Evolutionary conservation across 2,797 vertebrate genomes (phyloP), one percentile per base, ranked within the genome.

Genomic region (Pangasius mekongensis): DNA sequence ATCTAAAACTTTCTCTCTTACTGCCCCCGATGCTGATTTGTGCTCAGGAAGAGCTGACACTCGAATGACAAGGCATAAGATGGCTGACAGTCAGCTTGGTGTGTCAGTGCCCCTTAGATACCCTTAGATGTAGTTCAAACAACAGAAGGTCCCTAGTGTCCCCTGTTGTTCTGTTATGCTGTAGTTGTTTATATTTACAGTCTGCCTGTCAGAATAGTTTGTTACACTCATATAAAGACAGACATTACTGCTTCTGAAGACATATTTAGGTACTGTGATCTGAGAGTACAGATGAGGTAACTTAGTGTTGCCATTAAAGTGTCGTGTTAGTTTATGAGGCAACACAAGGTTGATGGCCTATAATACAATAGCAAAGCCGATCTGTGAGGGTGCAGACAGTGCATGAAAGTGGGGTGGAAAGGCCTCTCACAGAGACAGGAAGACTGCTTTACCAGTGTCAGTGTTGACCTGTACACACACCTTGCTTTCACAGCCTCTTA

Each of bases 321-420:
- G 78, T 80, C 27, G 5, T 89, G 71, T 84, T 49, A 60, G 84
- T 90, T 90, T 85, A 88, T 86, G 87, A 88, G 77, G 87, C 87
- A 67, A 52, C 77, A 67, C 64, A 80, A 4, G 56, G 83, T 74
- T 89, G 86, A 87, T 85, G 74, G 82, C n/a, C 16, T 7, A 54
- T 87, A 76, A 86, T 88, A 77, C 80, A 47, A 83, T 64, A 74
- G 52, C 67, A 82, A 3, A 66, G 60, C 62, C 56, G 81, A 60
- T 52, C 60, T 84, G 39, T 39, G 69, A 64, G 58, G 43, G 80
- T 30, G 58, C 81, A 89, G 90, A 87, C 71, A 85, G 54, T 83
- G 33, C 5, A 43, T 62, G 14, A n/a, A 33, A 86, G 33, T 30
- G 39, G 54, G 33, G 6, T 22, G 56, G 58, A 69, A 24, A 66